These are phyloP conservation scores for Sarcoramphus papa DNA, from an alignment of 2,797 vertebrate genomes.

Conservation along the genomic window DNA sequence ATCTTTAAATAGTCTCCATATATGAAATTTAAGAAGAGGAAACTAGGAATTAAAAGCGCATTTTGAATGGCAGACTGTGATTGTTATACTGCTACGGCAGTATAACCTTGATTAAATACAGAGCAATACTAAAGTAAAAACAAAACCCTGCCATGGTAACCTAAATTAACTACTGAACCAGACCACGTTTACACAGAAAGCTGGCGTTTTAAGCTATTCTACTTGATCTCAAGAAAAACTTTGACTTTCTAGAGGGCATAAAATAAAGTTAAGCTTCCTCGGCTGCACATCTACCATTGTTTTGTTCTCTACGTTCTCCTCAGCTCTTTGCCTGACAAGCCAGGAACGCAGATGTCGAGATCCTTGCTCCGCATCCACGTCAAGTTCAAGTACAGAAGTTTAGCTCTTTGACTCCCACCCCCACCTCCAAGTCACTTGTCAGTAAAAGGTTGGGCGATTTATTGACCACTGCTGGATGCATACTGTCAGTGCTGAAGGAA, in stretches of 20 bases:
- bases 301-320: neutral
- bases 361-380: neutral
- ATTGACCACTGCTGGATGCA: conserved; percentile 84
- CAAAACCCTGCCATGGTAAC: conserved; percentile 61
- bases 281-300: neutral
- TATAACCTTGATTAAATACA: conserved; percentile 65
- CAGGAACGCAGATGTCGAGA: neutral
- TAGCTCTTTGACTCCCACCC: conserved; percentile 57
- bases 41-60: conserved; percentile 65
- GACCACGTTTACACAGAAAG: conserved; percentile 16
- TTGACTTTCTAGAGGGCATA: conserved; percentile 5
- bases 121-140: conserved; percentile 60
- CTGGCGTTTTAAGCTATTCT: conserved; percentile 2
- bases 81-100: conserved; percentile 35
- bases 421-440: conserved; percentile 74
- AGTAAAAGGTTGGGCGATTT: conserved; percentile 87
- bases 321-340: neutral
- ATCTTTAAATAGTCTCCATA: conserved; percentile 40
- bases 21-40: conserved; percentile 66
- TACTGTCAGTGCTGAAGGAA: conserved; percentile 85
- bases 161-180: conserved; percentile 51
- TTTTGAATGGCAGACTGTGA: conserved; percentile 57
- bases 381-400: conserved; percentile 67
- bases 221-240: neutral
- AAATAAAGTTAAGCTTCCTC: neutral